These are phyloP conservation scores for Archegozetes longisetosus DNA, from an alignment of 1,140 invertebrate genomes.

Conservation along the genomic window DNA sequence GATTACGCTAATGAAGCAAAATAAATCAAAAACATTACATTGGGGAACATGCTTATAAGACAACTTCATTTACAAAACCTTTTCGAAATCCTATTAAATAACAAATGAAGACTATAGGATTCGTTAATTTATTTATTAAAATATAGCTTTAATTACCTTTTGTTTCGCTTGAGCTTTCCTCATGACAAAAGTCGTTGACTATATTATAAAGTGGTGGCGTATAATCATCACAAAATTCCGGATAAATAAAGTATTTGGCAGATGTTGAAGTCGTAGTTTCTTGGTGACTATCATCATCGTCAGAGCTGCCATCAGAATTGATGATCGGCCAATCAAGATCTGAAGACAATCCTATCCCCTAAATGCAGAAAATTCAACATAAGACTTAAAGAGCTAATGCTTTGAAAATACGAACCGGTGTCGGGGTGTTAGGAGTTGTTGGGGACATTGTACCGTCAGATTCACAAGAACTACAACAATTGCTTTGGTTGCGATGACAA, in stretches of 20 bases:
- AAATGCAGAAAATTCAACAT: too few species aligned
- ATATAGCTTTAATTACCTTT: neutral
- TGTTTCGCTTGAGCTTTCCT: neutral
- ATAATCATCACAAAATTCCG: neutral
- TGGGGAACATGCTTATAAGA: too few species aligned
- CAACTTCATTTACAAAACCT: too few species aligned
- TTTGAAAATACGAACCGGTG: neutral
- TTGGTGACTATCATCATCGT: slow-evolving; percentile 30
- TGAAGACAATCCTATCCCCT: slow-evolving; percentile 31
- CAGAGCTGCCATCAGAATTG: slow-evolving; percentile 25
- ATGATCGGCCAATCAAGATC: slow-evolving; percentile 50
- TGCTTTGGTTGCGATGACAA: neutral
- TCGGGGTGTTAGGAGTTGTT: slow-evolving; percentile 7
- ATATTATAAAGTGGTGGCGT: neutral
- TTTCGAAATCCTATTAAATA: too few species aligned
- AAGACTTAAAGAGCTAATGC: neutral
- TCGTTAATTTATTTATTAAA: too few species aligned
- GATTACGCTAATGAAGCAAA: too few species aligned
- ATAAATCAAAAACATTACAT: too few species aligned
- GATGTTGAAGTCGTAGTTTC: neutral
- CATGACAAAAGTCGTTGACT: neutral
- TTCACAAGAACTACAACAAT: neutral
- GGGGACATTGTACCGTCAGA: slow-evolving; percentile 13
- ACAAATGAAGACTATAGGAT: too few species aligned
- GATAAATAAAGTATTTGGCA: neutral